Evolutionary conservation across 2,797 vertebrate species (phyloP).

Genomic region (Phataginus tricuspis): DNA sequence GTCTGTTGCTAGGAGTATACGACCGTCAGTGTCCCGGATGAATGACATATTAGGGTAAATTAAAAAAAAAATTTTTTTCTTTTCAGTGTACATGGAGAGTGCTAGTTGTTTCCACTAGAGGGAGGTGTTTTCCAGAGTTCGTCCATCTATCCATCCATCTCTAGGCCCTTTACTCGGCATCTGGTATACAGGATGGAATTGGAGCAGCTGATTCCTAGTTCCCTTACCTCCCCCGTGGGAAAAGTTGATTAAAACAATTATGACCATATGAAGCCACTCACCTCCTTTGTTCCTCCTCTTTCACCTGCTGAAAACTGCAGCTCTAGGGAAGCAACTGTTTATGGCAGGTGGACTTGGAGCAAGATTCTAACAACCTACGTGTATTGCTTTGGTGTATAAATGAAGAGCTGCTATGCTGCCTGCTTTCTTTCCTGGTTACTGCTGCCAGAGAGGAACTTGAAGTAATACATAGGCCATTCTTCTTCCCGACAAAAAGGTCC

Average conservation of each 20-base stretch:
- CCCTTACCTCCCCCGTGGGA: background rate
- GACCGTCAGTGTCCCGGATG: background rate
- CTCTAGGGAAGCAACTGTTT: background rate
- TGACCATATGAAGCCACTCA: background rate
- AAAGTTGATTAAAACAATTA: constrained; percentile 4
- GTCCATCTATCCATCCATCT: background rate
- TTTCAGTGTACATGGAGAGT: background rate
- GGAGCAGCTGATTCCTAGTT: background rate
- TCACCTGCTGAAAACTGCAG: constrained; percentile 22
- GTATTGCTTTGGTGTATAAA: background rate
- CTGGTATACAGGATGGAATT: background rate
- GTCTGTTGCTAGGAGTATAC: background rate
- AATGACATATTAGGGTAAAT: background rate
- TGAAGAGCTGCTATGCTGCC: background rate
- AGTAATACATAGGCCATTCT: background rate
- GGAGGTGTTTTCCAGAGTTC: background rate
- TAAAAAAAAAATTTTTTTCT: background rate
- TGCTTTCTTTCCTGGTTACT: background rate
- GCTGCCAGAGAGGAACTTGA: constrained; percentile 25
- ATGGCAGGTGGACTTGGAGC: background rate
- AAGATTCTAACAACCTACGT: background rate
- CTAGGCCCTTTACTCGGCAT: background rate
- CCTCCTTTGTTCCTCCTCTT: background rate
- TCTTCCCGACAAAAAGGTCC: background rate
- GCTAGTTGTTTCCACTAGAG: constrained; percentile 5